phyloP scores from a whole-genome alignment of 2,888 invertebrate species.

The Eueremaeus valkanovi region DNA sequence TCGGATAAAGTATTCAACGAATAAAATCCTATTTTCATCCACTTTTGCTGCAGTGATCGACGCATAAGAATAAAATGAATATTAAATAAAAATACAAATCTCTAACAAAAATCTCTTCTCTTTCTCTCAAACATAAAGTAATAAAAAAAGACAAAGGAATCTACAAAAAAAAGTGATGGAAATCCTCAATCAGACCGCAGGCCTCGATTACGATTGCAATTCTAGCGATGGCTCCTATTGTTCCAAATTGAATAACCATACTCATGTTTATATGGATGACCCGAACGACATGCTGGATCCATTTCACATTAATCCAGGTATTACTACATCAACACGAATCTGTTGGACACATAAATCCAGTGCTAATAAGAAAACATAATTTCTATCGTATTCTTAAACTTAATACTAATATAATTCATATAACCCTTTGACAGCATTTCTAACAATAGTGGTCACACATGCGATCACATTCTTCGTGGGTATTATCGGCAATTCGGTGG shows the following conservation, averaged over 20 bases:
- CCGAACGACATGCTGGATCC: slow-evolving; percentile 49
- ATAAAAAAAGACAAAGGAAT: no score
- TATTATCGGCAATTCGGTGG: slow-evolving; percentile 47
- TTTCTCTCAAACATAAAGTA: no score
- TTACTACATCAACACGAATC: no score
- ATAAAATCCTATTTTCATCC: no score
- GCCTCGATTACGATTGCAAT: not conserved
- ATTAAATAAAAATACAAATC: no score
- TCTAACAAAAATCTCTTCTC: no score
- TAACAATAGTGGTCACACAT: slow-evolving; percentile 47
- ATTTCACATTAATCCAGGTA: slow-evolving; percentile 44
- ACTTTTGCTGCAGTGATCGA: no score
- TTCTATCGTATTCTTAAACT: not conserved
- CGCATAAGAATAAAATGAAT: no score
- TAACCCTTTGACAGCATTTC: slow-evolving; percentile 38
- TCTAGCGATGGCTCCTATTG: not conserved
- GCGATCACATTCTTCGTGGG: slow-evolving; percentile 48
- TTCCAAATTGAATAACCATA: not conserved
- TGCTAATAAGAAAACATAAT: not conserved
- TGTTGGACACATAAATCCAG: no score
- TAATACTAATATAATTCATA: not conserved
- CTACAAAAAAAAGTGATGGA: not conserved
- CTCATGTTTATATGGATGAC: slow-evolving; percentile 43
- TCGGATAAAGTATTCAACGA: no score
- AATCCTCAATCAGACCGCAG: not conserved